phyloP scores from a whole-genome alignment of 2,113 vertebrate species.

The Pithys albifrons region DNA sequence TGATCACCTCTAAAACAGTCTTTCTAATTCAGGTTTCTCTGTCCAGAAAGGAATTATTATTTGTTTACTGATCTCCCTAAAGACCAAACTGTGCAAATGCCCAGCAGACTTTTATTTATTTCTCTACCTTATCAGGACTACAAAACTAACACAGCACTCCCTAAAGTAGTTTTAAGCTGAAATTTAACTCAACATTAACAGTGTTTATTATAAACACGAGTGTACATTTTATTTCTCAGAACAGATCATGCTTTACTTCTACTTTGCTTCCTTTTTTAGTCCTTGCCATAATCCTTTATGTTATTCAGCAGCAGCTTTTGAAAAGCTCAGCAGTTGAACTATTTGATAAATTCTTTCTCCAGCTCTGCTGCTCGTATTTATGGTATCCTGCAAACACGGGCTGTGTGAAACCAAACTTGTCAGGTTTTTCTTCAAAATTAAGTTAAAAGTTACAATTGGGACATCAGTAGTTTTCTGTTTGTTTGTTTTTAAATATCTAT shows the following conservation, averaged over 20 bases:
- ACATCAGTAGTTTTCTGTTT: not conserved
- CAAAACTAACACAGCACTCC: not conserved
- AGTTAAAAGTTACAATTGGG: not conserved
- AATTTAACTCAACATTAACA: not conserved
- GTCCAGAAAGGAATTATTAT: not conserved
- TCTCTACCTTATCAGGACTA: not conserved
- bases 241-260: not conserved
- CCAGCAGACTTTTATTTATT: not conserved
- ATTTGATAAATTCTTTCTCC: not conserved
- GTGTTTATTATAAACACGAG: not conserved
- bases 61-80: not conserved
- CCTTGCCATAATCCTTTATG: not conserved
- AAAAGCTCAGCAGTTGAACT: not conserved
- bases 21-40: not conserved
- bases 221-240: not conserved
- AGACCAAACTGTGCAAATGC: not conserved
- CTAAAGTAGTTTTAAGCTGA: not conserved
- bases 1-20: not conserved
- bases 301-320: not conserved
- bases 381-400: not conserved
- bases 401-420: not conserved
- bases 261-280: not conserved
- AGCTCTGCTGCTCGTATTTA: not conserved
- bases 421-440: not conserved
- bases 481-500: not conserved